Evolutionary conservation across 2,888 invertebrate genomes (phyloP), one percentile per base, ranked within the genome.

Genomic region (Flexamia atlantica): DNA sequence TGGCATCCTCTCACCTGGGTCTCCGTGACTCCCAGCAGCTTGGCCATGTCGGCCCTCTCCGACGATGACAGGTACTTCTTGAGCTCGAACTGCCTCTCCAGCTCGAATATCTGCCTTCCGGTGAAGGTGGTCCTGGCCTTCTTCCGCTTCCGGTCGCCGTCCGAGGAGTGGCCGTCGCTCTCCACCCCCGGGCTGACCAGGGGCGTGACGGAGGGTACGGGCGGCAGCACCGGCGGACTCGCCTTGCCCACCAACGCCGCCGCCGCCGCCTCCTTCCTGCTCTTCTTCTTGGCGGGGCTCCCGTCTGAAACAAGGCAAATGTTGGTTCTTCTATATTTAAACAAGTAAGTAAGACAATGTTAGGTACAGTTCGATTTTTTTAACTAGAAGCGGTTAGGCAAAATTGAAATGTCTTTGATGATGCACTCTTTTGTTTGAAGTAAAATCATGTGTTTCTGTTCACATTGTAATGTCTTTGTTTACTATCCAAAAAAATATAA

Each of bases 41-140:
- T 96, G 30, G 98, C 98, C 97, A 98, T 97, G 88, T 98, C 98
- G 46, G 97, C 95, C 87, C 98, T 91, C 90, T 98, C 98, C 86
- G 97, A 97, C 30, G 98, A 98, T 87, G 97, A 98, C 86, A 98
- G 93, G 91, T 98, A 98, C 91, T 98, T 98, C 92, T 98, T 98
- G 88, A 96, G 93, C 90, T 98, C 98, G 89, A 98, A 98, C 91
- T 98, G 95, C 89, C 97, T 97, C 92, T 98, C 98, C 90, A 99
- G 92, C 91, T 98, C 98, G 91, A 98, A 98, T 90, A 98, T 98
- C 92, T 98, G 98, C 80, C 98, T 91, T 0, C 98, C 98, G 0
- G 98, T 98, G 92, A 98, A 98, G 28, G 98, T 98, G 30, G 98
- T 98, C 85, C 98, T 91, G 0, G 98, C 98, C 90, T 98, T 98